Evolutionary conservation across 1,140 invertebrate genomes (phyloP).

Genomic region (Charaxes varanes): DNA sequence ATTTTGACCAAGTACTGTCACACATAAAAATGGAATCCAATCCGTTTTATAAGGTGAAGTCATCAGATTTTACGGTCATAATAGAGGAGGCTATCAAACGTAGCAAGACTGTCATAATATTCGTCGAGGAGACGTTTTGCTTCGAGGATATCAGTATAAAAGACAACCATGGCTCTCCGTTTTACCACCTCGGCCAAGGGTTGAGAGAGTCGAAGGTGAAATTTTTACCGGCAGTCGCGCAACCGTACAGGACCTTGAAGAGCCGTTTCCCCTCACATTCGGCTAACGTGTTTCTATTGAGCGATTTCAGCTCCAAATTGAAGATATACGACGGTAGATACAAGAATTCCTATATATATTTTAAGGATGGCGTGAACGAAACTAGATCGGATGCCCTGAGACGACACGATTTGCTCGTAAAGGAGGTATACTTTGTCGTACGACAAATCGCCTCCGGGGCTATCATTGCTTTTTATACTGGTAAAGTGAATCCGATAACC

Average conservation of each 20-base stretch:
- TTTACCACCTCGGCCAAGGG: slow-evolving; percentile 25
- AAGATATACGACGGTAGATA: slow-evolving; percentile 29
- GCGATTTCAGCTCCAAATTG: slow-evolving; percentile 24
- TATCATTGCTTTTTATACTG: slow-evolving; percentile 46
- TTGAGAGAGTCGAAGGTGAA: slow-evolving; percentile 29
- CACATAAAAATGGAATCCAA: slow-evolving; percentile 25
- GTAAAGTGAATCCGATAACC: slow-evolving; percentile 37
- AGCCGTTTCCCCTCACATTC: slow-evolving; percentile 26
- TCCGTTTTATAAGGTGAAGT: slow-evolving; percentile 33
- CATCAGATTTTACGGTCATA: slow-evolving; percentile 29
- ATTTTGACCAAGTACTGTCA: slow-evolving; percentile 27
- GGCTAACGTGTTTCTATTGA: slow-evolving; percentile 32
- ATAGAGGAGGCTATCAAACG: slow-evolving; percentile 31
- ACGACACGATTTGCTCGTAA: slow-evolving; percentile 43
- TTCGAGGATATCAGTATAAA: slow-evolving; percentile 40
- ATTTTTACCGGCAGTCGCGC: slow-evolving; percentile 35
- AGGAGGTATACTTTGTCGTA: slow-evolving; percentile 30
- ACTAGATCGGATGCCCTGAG: slow-evolving; percentile 25
- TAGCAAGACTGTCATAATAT: slow-evolving; percentile 35
- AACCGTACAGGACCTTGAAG: slow-evolving; percentile 35
- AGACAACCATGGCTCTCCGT: slow-evolving; percentile 38
- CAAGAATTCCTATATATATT: slow-evolving; percentile 45
- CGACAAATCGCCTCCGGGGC: slow-evolving; percentile 25
- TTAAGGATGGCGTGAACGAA: slow-evolving; percentile 34
- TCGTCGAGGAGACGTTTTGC: slow-evolving; percentile 43